A percentile compares a stretch with the other conserved stretches of the same genome.
Conservation (phyloP, 2,797 vertebrate species). For the Urocyon cinereoargenteus region DNA sequence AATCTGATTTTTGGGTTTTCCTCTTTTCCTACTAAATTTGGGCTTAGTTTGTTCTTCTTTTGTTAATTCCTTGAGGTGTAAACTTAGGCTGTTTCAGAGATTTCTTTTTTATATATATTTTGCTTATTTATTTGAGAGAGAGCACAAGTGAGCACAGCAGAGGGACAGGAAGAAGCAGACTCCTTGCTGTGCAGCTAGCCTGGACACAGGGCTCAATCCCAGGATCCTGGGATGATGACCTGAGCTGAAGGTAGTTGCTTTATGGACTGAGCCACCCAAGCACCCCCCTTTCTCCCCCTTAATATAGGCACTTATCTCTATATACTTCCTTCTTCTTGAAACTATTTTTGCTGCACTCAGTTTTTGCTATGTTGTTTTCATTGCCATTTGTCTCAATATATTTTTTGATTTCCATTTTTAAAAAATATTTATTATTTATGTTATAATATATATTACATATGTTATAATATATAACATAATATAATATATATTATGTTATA, state of each 20-base stretch:
- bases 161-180: background rate
- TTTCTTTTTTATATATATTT: background rate
- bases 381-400: background rate
- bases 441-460: no score
- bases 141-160: fast-evolving
- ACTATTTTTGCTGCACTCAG: background rate
- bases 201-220: background rate
- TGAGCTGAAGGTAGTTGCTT: background rate
- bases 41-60: background rate
- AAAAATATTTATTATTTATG: background rate
- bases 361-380: background rate
- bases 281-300: background rate
- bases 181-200: background rate
- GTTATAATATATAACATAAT: no score
- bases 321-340: background rate
- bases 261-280: background rate
- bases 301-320: background rate
- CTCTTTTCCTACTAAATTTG: background rate
- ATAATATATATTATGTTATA: no score
- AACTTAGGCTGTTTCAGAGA: background rate
- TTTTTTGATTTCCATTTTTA: background rate
- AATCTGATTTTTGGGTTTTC: background rate
- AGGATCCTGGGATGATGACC: background rate
- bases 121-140: background rate
- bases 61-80: background rate